A percentile compares a stretch with the other conserved stretches of the same genome.
phyloP scores from a whole-genome alignment of 2,113 vertebrate genomes.

The Indicator maculatus region DNA sequence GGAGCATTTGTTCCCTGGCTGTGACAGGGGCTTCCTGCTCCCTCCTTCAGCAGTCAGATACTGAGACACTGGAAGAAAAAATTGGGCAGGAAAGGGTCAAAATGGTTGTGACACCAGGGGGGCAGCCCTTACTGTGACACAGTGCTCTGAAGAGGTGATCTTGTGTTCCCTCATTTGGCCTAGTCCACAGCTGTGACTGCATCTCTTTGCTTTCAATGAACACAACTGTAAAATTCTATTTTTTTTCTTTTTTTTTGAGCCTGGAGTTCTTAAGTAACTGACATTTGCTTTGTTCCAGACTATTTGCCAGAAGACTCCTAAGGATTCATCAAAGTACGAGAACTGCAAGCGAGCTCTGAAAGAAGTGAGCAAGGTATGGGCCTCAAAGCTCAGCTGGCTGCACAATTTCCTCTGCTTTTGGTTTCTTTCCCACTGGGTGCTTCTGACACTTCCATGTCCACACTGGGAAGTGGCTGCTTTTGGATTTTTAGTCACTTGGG shows the following conservation, averaged over 20 bases:
- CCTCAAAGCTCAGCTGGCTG: not conserved
- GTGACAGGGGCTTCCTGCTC: not conserved
- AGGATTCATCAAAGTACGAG: constrained; percentile 85
- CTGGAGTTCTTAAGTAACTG: not conserved
- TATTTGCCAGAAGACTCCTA: constrained; percentile 95
- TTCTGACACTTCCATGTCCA: not conserved
- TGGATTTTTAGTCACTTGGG: not conserved
- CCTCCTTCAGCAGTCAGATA: not conserved
- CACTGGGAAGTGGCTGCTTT: not conserved
- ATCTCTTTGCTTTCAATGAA: not conserved
- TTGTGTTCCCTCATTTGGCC: not conserved
- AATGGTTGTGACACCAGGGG: not conserved
- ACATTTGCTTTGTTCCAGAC: constrained; percentile 80
- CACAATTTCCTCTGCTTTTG: not conserved
- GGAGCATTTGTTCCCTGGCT: not conserved
- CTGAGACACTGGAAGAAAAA: not conserved
- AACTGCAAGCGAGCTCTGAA: constrained; percentile 89
- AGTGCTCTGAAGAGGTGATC: not conserved
- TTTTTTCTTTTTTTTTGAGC: not conserved
- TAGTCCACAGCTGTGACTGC: not conserved
- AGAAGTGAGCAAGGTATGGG: constrained; percentile 90
- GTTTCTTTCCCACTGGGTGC: not conserved
- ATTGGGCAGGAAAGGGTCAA: not conserved
- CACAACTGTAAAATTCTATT: not conserved
- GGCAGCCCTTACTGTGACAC: accelerated